Evolutionary conservation across 35 echinoderm and acorn worm genomes (phyloP).

Genomic region (Patiria miniata): DNA sequence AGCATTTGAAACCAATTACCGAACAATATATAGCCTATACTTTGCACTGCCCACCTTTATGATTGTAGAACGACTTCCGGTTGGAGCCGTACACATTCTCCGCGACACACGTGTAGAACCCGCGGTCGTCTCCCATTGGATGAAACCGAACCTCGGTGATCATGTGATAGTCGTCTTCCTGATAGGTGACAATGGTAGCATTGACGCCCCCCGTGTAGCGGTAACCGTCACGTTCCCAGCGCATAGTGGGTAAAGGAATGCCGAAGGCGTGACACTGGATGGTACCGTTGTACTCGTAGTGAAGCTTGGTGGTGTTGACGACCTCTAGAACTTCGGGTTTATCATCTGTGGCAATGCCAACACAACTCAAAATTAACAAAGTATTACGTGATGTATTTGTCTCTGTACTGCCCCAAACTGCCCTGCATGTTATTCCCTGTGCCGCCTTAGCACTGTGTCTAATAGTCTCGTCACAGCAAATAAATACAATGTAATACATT

Average conservation of each 20-base stretch:
- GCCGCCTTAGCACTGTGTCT: too few species aligned
- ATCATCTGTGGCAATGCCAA: background rate
- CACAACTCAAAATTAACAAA: background rate
- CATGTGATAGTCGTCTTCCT: slow-evolving; percentile 76
- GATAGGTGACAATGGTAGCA: slow-evolving; percentile 72
- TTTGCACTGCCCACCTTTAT: slow-evolving; percentile 62
- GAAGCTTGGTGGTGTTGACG: slow-evolving; percentile 73
- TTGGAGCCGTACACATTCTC: slow-evolving; percentile 66
- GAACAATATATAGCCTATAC: too few species aligned
- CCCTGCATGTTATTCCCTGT: too few species aligned
- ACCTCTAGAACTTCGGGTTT: slow-evolving; percentile 59
- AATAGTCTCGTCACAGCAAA: too few species aligned
- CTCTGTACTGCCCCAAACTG: too few species aligned
- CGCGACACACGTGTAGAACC: slow-evolving; percentile 75
- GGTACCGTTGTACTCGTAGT: slow-evolving; percentile 85
- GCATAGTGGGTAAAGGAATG: slow-evolving; percentile 71
- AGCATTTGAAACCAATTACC: too few species aligned
- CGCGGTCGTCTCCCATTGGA: slow-evolving; percentile 73
- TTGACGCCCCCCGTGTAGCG: slow-evolving; percentile 62
- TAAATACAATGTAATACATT: too few species aligned
- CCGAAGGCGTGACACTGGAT: slow-evolving; percentile 87
- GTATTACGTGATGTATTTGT: too few species aligned
- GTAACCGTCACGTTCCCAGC: slow-evolving; percentile 70
- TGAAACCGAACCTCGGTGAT: slow-evolving; percentile 84
- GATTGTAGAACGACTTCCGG: slow-evolving; percentile 66